Base-by-base conservation (phyloP, 1,140 invertebrate genomes). In the Trichoplusia ni region DNA sequence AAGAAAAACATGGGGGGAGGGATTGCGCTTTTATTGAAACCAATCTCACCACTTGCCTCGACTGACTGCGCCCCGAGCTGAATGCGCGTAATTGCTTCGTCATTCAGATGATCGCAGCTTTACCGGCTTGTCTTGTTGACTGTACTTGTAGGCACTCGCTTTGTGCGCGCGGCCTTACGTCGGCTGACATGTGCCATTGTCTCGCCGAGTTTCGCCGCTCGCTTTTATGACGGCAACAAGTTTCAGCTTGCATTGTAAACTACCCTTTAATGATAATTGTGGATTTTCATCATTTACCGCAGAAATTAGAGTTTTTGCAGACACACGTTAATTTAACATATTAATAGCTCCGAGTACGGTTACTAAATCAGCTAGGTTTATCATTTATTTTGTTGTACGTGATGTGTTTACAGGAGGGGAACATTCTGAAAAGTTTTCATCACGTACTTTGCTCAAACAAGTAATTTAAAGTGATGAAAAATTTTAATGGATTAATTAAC, bases 1-100 rank as follows among this genome's bases (percentile, higher is more conserved):
- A 90, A 90, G 87, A 90, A 90, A 87, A 90, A 90, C 87, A 86
- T 79, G 80, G 83, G 75, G n/a, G 85, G 81, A 75, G 79, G 79
- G 79, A 78, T 79, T 85, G 83, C 76, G 79, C 84, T 88, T 88
- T 88, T 88, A 90, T 90, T 87, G 87, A 88, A 90, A 88, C 84
- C 85, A 88, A 88, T 90, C 85, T 86, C 78, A 79, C 74, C 85
- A 88, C 84, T 89, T 89, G 83, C 75, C 82, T 79, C 84, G 81
- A 76, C 82, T 86, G 81, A 82, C 82, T 86, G 81, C 77, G 80
- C 82, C 75, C 73, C 62, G 73, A 74, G 79, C 75, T 87, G 79
- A 89, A 87, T 84, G 82, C 79, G 79, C 79, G 81, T 89, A 89
- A 89, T 89, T 86, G 85, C 85, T 84, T 75, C 82, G 81, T 89